phyloP scores from a whole-genome alignment of 2,797 vertebrate genomes.

The Emydoidea blandingii region DNA sequence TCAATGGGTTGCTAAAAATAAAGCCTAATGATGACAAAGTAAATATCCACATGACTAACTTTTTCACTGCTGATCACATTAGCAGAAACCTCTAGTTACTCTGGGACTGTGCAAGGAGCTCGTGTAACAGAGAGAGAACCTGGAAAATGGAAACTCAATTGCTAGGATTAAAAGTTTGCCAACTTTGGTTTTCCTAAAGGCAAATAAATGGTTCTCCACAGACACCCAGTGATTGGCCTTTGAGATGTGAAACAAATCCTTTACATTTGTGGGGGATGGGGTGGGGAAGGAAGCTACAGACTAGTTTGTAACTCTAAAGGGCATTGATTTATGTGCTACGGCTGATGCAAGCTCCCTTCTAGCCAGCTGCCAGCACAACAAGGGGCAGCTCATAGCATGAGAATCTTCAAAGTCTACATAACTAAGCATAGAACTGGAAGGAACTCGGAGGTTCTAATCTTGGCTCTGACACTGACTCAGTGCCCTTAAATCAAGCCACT shows the following conservation, averaged over 20 bases:
- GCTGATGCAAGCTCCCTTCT: not conserved
- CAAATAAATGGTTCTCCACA: not conserved
- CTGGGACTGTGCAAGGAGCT: not conserved
- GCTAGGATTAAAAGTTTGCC: not conserved
- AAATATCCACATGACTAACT: not conserved
- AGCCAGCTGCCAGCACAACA: not conserved
- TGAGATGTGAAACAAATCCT: not conserved
- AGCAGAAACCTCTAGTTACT: not conserved
- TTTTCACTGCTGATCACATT: not conserved
- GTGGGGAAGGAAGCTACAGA: not conserved
- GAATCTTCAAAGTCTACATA: rapidly evolving
- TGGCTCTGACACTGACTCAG: not conserved
- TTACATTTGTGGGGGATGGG: not conserved
- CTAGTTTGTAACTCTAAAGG: not conserved
- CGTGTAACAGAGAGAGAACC: not conserved
- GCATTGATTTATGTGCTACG: not conserved
- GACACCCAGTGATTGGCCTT: not conserved
- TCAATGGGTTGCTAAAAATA: slow-evolving; percentile 1
- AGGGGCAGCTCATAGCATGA: not conserved
- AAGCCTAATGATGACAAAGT: not conserved
- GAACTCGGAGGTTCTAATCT: not conserved
- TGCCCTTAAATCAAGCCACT: not conserved
- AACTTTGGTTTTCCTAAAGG: not conserved
- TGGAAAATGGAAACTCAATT: not conserved
- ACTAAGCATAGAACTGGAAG: not conserved